A percentile compares a stretch with the other conserved stretches of the same genome.
These are phyloP conservation scores for Epistrophe eligans DNA, from an alignment of 2,888 invertebrate species.

Conservation along the genomic window DNA sequence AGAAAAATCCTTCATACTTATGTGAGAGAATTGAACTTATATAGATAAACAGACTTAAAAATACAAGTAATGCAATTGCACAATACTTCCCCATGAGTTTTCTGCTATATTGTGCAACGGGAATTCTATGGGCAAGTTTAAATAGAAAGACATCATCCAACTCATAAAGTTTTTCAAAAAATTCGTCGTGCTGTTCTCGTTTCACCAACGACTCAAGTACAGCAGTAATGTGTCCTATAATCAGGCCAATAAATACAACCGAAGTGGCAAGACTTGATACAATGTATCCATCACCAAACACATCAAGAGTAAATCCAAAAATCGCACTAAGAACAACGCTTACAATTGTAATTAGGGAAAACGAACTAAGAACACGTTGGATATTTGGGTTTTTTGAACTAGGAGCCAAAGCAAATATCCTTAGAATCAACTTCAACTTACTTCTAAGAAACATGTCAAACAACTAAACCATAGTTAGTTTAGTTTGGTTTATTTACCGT, in stretches of 20 bases:
- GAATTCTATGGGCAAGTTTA: not conserved
- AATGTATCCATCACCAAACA: conserved; percentile 14
- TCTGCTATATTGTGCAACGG: not conserved
- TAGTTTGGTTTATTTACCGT: not conserved
- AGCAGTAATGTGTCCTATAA: not conserved
- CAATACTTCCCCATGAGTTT: not conserved
- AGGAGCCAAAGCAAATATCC: not conserved
- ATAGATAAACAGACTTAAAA: not conserved
- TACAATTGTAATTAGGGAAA: not conserved
- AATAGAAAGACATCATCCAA: conserved; percentile 15
- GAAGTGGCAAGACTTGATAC: conserved; percentile 13
- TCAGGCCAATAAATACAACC: not conserved
- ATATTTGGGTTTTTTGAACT: not conserved
- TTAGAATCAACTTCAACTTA: not conserved
- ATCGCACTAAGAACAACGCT: not conserved
- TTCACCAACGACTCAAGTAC: not conserved
- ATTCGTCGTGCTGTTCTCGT: not conserved
- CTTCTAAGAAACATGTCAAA: not conserved
- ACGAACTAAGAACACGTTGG: not conserved
- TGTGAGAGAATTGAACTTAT: not conserved
- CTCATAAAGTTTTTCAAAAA: not conserved
- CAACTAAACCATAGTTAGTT: not conserved
- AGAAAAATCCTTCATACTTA: conserved; percentile 4
- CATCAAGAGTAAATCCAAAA: conserved; percentile 1
- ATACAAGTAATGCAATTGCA: not conserved